Evolutionary conservation across 2,113 vertebrate species (phyloP), one percentile per base, ranked within the genome.

Genomic region (Struthio camelus): DNA sequence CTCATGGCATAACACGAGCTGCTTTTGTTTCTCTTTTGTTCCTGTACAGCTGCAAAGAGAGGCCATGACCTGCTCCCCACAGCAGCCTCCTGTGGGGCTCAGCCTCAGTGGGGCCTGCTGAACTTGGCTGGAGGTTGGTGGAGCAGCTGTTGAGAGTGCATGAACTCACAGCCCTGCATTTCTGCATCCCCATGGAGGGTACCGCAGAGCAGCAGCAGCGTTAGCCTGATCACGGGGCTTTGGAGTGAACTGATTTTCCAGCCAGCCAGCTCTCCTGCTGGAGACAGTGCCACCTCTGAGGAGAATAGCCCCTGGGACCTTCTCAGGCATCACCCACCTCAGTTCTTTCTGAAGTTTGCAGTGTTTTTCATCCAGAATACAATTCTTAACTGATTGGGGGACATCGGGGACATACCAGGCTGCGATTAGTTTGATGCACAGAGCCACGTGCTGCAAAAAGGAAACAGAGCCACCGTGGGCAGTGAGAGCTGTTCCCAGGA

Each of bases 351-450:
- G 81, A 12, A 99, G 97, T 14, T 88, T 80, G 4, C 14, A 5
- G 62, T 98, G 93, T 96, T 99, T 99, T n/a, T 97, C 76, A 6
- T 44, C 6, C 91, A 99, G 98, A 36, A 98, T 95, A 2, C 2
- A 0, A 14, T 99, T 99, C 96, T 98, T 98, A 22, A 99, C 98
- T 0, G 2, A 30, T 14, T 97, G 97, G 4, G 99, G 98, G 36
- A 97, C 94, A 2, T 99, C 98, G 0, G 99, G 99, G 58, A 99
- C 98, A 11, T 99, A 99, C 99, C 99, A 99, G 75, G 99, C 99
- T 2, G 98, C 98, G 1, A 99, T 96, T 77, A 99, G 98, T 85
- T 99, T 99, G 87, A 98, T 98, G 3, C 98, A 98, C 40, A 99
- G 97, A 48, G 99, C 98, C 15, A 98, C 98, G 2, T 99, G 99